phyloP scores from a whole-genome alignment of 2,888 invertebrate species.

The Cryptus armator region DNA sequence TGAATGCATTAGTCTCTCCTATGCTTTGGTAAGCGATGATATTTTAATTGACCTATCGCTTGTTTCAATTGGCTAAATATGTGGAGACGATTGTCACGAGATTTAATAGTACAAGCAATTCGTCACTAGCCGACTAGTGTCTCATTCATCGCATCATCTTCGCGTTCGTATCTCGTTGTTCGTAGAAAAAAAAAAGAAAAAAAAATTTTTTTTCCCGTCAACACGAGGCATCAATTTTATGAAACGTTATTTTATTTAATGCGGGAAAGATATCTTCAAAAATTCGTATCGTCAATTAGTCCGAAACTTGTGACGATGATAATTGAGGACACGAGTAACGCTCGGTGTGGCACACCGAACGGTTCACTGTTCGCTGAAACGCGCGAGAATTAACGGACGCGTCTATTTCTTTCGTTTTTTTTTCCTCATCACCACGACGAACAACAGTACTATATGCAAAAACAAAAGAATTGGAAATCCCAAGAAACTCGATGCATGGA shows the following conservation, averaged over 20 bases:
- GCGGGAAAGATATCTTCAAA: background rate
- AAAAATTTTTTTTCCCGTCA: background rate
- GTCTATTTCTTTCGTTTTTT: background rate
- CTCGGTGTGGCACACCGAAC: constrained; percentile 29
- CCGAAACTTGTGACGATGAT: constrained; percentile 1
- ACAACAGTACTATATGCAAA: background rate
- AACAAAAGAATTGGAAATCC: constrained; percentile 18
- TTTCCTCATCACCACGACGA: background rate
- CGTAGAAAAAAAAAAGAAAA: background rate
- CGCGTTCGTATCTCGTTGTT: background rate
- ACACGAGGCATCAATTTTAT: background rate
- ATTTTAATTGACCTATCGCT: constrained; percentile 66
- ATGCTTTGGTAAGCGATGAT: constrained; percentile 55
- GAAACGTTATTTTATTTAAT: background rate
- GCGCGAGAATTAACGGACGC: constrained; percentile 27
- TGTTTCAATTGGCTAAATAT: constrained; percentile 54
- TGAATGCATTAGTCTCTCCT: constrained; percentile 29
- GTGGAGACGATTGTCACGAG: constrained; percentile 11
- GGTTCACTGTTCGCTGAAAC: constrained; percentile 27
- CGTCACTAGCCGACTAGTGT: background rate
- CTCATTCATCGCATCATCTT: background rate
- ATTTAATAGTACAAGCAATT: constrained; percentile 4
- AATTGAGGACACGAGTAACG: constrained; percentile 7
- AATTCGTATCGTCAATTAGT: background rate
- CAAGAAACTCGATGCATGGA: background rate